Conservation (phyloP, 1,140 invertebrate species). For the Pseudomyrmex gracilis region DNA sequence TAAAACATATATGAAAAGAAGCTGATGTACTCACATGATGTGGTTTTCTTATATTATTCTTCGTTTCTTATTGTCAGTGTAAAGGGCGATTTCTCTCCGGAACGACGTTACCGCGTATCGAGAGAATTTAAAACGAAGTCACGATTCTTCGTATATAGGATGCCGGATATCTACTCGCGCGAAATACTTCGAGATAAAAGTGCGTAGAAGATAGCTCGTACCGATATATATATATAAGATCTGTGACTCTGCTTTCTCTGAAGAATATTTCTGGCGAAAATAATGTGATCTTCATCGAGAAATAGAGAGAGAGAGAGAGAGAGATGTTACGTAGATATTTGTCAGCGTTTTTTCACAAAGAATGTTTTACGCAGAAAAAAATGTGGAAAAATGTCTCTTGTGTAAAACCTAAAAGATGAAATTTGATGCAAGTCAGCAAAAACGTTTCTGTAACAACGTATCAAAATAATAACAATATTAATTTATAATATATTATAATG, state of each 20-base stretch:
- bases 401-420: too few relatives aligned
- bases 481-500: too few relatives aligned
- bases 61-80: slow-evolving; percentile 77
- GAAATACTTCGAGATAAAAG: slow-evolving; percentile 68
- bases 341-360: slow-evolving; percentile 12
- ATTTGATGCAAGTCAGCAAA: too few relatives aligned
- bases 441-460: too few relatives aligned
- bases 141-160: slow-evolving; percentile 75
- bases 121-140: slow-evolving; percentile 80
- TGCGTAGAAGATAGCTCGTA: slow-evolving; percentile 41
- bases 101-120: slow-evolving; percentile 77
- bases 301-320: too few relatives aligned
- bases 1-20: slow-evolving; percentile 23
- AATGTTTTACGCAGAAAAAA: neutral
- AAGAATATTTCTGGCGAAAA: slow-evolving; percentile 32
- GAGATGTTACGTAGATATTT: neutral
- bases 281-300: slow-evolving; percentile 10
- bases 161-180: slow-evolving; percentile 62
- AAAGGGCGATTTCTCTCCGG: slow-evolving; percentile 78
- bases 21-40: neutral
- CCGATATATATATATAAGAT: slow-evolving; percentile 70
- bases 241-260: slow-evolving; percentile 6
- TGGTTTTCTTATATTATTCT: slow-evolving; percentile 13
- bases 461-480: too few relatives aligned
- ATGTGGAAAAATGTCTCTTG: too few relatives aligned